Base-by-base conservation (phyloP, 1,140 invertebrate genomes). In the Odontomachus brunneus region DNA sequence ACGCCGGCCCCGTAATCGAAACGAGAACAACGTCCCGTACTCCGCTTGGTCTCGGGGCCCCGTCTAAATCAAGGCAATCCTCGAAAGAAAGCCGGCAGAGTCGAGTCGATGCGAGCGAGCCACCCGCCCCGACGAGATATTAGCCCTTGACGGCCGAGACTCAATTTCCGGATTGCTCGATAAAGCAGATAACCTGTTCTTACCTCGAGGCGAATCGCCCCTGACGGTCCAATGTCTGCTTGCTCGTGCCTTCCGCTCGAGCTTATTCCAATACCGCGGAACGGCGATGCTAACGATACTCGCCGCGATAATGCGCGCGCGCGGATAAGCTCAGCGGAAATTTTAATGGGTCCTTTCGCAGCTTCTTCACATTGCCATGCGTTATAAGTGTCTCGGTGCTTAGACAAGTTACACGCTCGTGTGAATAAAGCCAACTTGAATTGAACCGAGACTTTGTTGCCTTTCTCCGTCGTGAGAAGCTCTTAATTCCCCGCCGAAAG, bases 51-150 rank as follows among this genome's bases (percentile, higher is more conserved):
- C 29, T 33, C 9, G 19, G 85, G 22, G 38, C 67, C 78, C 55
- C 66, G 44, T 62, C 38, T 65, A 87, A 87, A 87, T 87, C 83
- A 87, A 84, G 81, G 73, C 86, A 87, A 87, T 87, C 67, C 81
- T 84, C 71, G 72, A 72, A 72, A 53, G 80, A 69, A 87, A 80
- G 75, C 65, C 51, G 65, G 38, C 17, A 19, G 24, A 63, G 29
- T 24, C 26, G 75, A 22, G 60, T 44, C 51, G 53, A 69, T 65
- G 51, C 33, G 74, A 9, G 19, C 26, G 74, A 55, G 38, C 44
- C 75, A 63, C 75, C 75, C 75, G 75, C 38, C 38, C 53, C 51
- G 38, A 26, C 65, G 65, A 80, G 75, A 80, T 80, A 80, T 80
- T 71, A 80, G 75, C 75, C 65, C 75, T 80, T 80, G 75, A 80